Base-by-base conservation (phyloP, 2,113 vertebrate genomes). In the Canis aureus region DNA sequence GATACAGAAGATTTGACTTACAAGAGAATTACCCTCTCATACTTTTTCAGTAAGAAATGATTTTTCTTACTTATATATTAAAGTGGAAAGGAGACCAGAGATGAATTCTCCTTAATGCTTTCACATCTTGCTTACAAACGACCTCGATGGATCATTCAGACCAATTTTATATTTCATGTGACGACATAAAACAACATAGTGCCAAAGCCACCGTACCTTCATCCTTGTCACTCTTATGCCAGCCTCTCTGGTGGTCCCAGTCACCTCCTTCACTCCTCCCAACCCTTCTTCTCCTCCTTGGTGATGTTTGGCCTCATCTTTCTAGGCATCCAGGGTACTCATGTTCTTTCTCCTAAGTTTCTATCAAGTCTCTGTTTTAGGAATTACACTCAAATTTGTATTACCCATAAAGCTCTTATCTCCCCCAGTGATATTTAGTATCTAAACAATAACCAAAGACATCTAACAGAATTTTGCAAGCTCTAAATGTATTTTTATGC, bases 111-210 rank as follows among this genome's bases (percentile, higher is more conserved):
- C 51, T 92, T 76, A 82, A 84, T 59, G 73, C 80, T 32, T 83
- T 92, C 62, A 51, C 64, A 79, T 91, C 57, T 95, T 29, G 53
- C 80, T 96, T 80, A 96, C 67, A 96, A 93, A 87, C 49, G 57
- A 95, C 55, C 38, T 85, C 51, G 53, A 17, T 29, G 35, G 38
- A 20, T 97, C 74, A 57, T 96, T 93, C 89, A 67, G 29, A 87
- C 43, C 79, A 94, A 91, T 16, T 92, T 83, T 69, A 38, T 20
- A 76, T 59, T 87, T 95, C 55, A 53, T 0, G 8, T 83, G 76
- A 67, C 11, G 59, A 86, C 9, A 53, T 49, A 71, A 66, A 80
- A 23, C 2, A 43, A 38, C 57, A 43, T 62, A 51, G 22, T 57
- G 67, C 51, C 53, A 0, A 19, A 22, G 81, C 43, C 23, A 38